phyloP scores from a whole-genome alignment of 2,113 vertebrate species.

The Chaetorhynchus papuensis region DNA sequence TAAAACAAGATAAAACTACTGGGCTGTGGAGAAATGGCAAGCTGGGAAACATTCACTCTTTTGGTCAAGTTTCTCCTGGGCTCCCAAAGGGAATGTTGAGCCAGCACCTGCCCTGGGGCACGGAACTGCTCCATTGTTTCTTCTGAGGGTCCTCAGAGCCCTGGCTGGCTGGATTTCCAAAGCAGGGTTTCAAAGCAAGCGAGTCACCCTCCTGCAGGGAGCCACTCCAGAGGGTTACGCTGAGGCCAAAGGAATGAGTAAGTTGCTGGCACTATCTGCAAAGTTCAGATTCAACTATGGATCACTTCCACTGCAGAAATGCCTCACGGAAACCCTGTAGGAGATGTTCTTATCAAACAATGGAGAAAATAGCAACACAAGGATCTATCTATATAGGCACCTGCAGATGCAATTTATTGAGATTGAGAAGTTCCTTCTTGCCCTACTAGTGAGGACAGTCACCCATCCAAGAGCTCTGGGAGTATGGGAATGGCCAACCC shows the following conservation, averaged over 20 bases:
- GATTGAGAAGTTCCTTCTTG: neutral
- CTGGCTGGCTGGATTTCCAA: neutral
- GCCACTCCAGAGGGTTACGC: neutral
- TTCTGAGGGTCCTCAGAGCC: neutral
- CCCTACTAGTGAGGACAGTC: neutral
- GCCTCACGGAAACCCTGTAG: neutral
- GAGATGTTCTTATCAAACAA: neutral
- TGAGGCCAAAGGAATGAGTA: neutral
- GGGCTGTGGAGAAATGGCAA: neutral
- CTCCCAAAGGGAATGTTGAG: neutral
- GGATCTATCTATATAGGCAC: neutral
- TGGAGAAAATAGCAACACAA: neutral
- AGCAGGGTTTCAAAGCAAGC: neutral
- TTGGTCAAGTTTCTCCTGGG: neutral
- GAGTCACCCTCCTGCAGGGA: neutral
- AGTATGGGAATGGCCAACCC: neutral
- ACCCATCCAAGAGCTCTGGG: neutral
- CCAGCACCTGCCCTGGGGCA: neutral
- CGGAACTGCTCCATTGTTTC: neutral
- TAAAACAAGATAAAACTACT: neutral
- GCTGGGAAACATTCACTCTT: neutral
- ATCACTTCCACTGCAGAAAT: neutral
- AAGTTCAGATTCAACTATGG: neutral
- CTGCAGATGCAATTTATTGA: neutral
- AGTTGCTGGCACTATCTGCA: neutral